Conservation (phyloP, 2,888 invertebrate species). For the Drosophila mimica region DNA sequence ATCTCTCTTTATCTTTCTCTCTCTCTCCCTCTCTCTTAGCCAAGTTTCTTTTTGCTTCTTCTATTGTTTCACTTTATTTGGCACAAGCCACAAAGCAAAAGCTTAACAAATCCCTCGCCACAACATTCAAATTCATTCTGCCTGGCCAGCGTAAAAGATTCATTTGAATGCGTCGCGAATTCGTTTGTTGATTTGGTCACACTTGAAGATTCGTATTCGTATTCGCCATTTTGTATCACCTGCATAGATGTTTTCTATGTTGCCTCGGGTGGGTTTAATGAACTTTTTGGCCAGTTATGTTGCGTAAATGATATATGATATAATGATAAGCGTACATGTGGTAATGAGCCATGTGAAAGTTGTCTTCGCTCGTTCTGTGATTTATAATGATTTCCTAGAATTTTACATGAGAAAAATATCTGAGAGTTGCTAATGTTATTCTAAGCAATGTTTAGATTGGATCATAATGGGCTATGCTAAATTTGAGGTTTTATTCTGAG, state of each 20-base stretch:
- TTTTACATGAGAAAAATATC: neutral
- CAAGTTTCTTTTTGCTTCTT: constrained; percentile 11
- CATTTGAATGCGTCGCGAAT: constrained; percentile 41
- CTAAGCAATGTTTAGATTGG: constrained; percentile 1
- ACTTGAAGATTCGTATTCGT: constrained; percentile 10
- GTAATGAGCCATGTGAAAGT: constrained; percentile 20
- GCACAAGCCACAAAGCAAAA: constrained; percentile 40
- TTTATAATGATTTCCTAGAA: neutral
- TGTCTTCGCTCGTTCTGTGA: neutral
- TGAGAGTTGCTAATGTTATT: neutral
- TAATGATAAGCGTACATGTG: constrained; percentile 21
- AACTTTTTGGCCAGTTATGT: constrained; percentile 24
- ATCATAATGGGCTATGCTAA: neutral
- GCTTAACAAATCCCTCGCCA: constrained; percentile 24
- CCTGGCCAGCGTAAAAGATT: constrained; percentile 27
- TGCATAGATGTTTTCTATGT: constrained; percentile 2
- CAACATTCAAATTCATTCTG: constrained; percentile 17
- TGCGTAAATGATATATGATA: constrained; percentile 4
- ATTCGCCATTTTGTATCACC: constrained; percentile 28
- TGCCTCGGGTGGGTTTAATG: constrained; percentile 21
- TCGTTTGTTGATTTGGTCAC: constrained; percentile 28
- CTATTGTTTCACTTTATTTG: constrained; percentile 38
- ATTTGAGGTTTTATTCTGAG: neutral
- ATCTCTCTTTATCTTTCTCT: constrained; percentile 3
- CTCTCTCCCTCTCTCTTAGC: constrained; percentile 9